Evolutionary conservation across 2,797 vertebrate species (phyloP), one percentile per base, ranked within the genome.

Genomic region (Pipistrellus pygmaeus): DNA sequence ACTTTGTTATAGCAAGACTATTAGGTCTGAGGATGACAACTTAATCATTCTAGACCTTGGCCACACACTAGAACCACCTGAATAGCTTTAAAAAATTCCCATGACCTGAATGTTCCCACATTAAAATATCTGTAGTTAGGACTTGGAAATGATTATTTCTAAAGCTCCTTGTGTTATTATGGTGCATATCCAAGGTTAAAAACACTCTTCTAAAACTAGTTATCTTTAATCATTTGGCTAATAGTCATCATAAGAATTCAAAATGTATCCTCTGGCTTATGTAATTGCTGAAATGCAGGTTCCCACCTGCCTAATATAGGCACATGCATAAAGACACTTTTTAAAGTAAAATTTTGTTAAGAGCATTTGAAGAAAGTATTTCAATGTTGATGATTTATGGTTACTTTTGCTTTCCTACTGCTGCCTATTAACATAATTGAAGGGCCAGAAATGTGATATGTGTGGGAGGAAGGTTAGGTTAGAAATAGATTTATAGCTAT

Each of bases 391-490:
- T 73, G n/a, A 96, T 77, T 90, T 75, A 68, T 69, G 53, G 71
- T 92, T 94, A 84, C 62, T 88, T 94, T 95, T 86, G 18, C 46
- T 95, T 92, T 88, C 41, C 18, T 81, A 53, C 23, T 77, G 27
- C 53, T 73, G 25, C 53, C 35, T 86, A 64, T 41, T 57, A 77
- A 41, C 66, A 77, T 80, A 93, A 95, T 64, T 92, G 78, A 84
- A 20, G 38, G 66, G 6, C 44, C 18, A 83, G 75, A 93, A 90
- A 18, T 53, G 20, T 86, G 25, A 15, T 13, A 21, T 66, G 51
- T 30, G 18, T 96, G 80, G 86, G 68, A 96, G 44, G 91, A 96
- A 96, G 89, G 17, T 93, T 86, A 88, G n/a, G 55, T 91, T 89
- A 91, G 69, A 95, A 86, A 92, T 71, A 87, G 46, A 72, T 92